Evolutionary conservation across 1,140 invertebrate species (phyloP).

Genomic region (Drosophila persimilis): DNA sequence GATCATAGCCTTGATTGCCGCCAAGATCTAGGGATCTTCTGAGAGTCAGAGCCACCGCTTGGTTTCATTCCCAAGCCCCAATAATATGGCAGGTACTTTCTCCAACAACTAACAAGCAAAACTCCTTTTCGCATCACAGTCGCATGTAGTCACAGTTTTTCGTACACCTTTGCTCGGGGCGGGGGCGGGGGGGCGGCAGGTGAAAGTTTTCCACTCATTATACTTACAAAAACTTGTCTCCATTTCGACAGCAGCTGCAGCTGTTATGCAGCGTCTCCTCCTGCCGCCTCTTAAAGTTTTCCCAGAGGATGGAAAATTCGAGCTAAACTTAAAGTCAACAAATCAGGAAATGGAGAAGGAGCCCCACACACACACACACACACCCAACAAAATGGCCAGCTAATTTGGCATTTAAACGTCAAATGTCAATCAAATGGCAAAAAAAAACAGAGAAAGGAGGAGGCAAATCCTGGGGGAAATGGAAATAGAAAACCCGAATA

Average conservation of each 20-base stretch:
- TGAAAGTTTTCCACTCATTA: conserved; percentile 66
- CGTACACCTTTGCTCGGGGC: too few species aligned
- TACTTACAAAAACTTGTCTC: conserved; percentile 28
- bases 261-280: too few species aligned
- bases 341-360: conserved; percentile 17
- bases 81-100: too few species aligned
- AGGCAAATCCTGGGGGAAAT: conserved; percentile 13
- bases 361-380: conserved; percentile 24
- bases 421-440: conserved; percentile 70
- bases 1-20: too few species aligned
- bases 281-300: conserved; percentile 10
- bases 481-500: conserved; percentile 18
- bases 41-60: too few species aligned
- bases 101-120: too few species aligned
- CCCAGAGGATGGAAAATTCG: not conserved
- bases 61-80: too few species aligned
- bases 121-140: not conserved
- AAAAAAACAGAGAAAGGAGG: conserved; percentile 22
- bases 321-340: conserved; percentile 45
- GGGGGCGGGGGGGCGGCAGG: too few species aligned
- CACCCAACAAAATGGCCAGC: conserved; percentile 51
- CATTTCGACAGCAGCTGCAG: conserved; percentile 41
- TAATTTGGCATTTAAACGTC: conserved; percentile 80
- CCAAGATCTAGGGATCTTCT: too few species aligned
- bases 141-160: not conserved